Base-by-base conservation (phyloP, 2,113 vertebrate genomes). In the Nesogale talazaci region DNA sequence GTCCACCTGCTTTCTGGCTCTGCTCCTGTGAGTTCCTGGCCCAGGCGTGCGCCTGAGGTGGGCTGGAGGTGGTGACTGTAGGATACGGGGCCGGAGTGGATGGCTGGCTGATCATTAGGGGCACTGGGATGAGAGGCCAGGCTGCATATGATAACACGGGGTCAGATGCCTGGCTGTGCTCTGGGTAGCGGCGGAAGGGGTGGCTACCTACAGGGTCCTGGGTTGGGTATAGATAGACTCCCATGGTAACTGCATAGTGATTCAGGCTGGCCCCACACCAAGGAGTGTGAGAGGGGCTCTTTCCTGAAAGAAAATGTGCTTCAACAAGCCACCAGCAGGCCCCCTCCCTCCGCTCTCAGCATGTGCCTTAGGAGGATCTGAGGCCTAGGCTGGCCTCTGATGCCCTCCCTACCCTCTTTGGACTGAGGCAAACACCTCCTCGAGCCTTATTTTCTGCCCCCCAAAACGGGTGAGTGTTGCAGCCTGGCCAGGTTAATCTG, bases 31-130 rank as follows among this genome's bases (percentile, higher is more conserved):
- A 38, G 63, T 74, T 42, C 7, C 52, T 56, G 52, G 34, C 83
- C 70, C 69, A 69, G 19, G 25, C 59, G 56, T 78, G 40, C 75
- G 31, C 31, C 36, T 61, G 1, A 42, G 25, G 52, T 52, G 5
- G 9, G 10, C 46, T 52, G 46, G n/a, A 29, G 31, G 65, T 75
- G 81, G 42, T 84, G n/a, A 83, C 56, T 72, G 67, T 16, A 2
- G 17, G 7, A 79, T 52, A 42, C 40, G 31, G n/a, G 82, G 38
- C 38, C n/a, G 56, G n/a, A 77, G 42, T 72, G 40, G n/a, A 29
- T 75, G 77, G 84, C 20, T 85, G 59, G 78, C 91, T 94, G 86
- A 63, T 78, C 94, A 91, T 94, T 76, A 91, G 79, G n/a, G 83
- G 14, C 29, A 75, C 34, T 74, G 56, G n/a, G 46, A 25, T 56